Evolutionary conservation across 1,140 invertebrate genomes (phyloP), one percentile per base, ranked within the genome.

Genomic region (Scaptomyza pallida): DNA sequence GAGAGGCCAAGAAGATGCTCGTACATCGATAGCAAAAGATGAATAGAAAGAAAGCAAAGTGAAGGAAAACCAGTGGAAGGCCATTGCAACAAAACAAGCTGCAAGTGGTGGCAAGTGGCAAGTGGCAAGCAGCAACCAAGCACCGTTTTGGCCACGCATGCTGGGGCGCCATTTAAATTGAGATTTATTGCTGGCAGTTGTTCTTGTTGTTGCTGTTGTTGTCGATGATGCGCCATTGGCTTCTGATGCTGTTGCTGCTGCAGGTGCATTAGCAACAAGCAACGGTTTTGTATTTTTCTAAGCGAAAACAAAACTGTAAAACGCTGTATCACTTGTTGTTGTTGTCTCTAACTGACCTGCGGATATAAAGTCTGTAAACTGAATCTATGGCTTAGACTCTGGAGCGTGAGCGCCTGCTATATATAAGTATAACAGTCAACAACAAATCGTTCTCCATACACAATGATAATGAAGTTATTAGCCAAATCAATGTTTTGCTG

Each of bases 151-250:
- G 78, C 82, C 82, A 86, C 80, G 82, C 82, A 90, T 90, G 83
- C 83, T 81, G 89, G 89, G 89, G 89, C 89, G 89, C 89, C 89
- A 90, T 89, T 90, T 90, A 81, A 90, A 90, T 90, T 90, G 83
- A 90, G 89, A 90, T 90, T 90, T 90, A 90, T 90, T 88, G 82
- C 82, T 51, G 61, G 79, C 79, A 78, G 63, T 64, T 72, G 77
- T 50, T 48, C n/a, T 54, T 48, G 45, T 17, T 51, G 47, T 12
- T 50, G 6, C n/a, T 54, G 16, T 15, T 45, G 57, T 45, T 35
- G 40, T 16, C 47, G 44, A 52, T 45, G 61, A 45, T 68, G 64
- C 64, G 44, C 48, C 57, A 63, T 60, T 74, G 62, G 83, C 62
- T 85, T 80, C 65, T 81, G 79, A 62, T 73, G 71, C 75, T 70